A percentile compares a stretch with the other conserved stretches of the same genome.
phyloP scores from a whole-genome alignment of 1,140 invertebrate genomes.

The Sinella curviseta region DNA sequence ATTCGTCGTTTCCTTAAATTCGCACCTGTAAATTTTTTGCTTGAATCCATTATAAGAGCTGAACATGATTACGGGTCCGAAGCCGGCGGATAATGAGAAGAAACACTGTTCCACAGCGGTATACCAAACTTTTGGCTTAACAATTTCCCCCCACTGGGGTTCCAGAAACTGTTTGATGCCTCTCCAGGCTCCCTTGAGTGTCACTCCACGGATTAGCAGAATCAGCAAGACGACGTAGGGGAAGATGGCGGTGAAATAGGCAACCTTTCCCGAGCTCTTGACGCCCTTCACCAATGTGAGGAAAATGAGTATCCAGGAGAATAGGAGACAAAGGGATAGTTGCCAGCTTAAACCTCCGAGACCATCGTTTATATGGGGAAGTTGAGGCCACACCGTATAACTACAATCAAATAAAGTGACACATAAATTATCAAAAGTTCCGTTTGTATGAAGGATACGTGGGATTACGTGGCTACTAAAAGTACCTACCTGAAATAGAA shows the following conservation, averaged over 20 bases:
- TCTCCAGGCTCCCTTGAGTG: constrained; percentile 62
- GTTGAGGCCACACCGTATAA: constrained; percentile 52
- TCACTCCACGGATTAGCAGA: constrained; percentile 64
- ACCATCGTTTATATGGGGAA: constrained; percentile 68
- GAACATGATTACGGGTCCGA: constrained; percentile 59
- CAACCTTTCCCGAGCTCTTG: constrained; percentile 65
- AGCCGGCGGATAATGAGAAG: constrained; percentile 57
- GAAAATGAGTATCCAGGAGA: constrained; percentile 75
- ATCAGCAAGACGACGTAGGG: constrained; percentile 68
- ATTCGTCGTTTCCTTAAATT: too few species aligned
- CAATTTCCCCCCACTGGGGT: constrained; percentile 61
- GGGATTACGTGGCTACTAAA: too few species aligned
- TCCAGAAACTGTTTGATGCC: constrained; percentile 64
- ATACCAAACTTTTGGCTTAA: constrained; percentile 53
- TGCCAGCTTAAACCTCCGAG: constrained; percentile 73
- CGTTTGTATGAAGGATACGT: too few species aligned
- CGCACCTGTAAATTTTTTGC: constrained; percentile 57
- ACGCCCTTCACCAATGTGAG: constrained; percentile 76
- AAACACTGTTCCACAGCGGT: constrained; percentile 58
- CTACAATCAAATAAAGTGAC: not conserved
- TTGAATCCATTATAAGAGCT: constrained; percentile 58
- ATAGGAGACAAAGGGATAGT: constrained; percentile 70
- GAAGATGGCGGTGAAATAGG: constrained; percentile 72
- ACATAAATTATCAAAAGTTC: not conserved
- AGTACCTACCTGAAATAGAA: too few species aligned